These are phyloP conservation scores for Dynastes tityus DNA, from an alignment of 2,888 invertebrate species.

Conservation along the genomic window DNA sequence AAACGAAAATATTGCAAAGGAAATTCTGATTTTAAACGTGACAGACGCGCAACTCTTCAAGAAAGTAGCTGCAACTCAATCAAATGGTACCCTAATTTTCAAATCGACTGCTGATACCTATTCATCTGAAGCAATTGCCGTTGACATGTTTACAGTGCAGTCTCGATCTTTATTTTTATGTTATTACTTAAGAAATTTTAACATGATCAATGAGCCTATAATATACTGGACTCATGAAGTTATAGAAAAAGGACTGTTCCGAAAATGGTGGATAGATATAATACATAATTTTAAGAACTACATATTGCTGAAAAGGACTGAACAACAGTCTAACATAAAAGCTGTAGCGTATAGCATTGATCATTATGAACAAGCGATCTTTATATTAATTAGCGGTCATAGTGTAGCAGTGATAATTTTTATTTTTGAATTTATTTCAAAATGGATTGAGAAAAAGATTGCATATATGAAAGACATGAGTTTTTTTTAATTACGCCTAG, in stretches of 20 bases:
- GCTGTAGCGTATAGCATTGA: slow-evolving; percentile 33
- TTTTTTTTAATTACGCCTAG: not conserved
- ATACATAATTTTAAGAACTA: slow-evolving; percentile 48
- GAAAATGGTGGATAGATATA: slow-evolving; percentile 57
- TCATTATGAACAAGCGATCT: slow-evolving; percentile 57
- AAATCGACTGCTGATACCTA: slow-evolving; percentile 51
- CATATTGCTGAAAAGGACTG: slow-evolving; percentile 21
- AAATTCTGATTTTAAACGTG: slow-evolving; percentile 43
- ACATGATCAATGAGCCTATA: slow-evolving; percentile 52
- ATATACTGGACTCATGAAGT: slow-evolving; percentile 57
- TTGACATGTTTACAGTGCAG: slow-evolving; percentile 40
- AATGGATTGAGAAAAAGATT: slow-evolving; percentile 37
- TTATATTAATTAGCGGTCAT: slow-evolving; percentile 53
- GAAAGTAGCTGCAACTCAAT: slow-evolving; percentile 43
- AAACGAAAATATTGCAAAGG: slow-evolving; percentile 38
- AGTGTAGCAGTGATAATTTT: slow-evolving; percentile 47
- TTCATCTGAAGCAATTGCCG: slow-evolving; percentile 47
- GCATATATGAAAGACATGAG: slow-evolving; percentile 19
- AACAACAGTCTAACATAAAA: slow-evolving; percentile 4
- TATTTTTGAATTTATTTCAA: slow-evolving; percentile 52
- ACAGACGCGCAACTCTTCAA: slow-evolving; percentile 50
- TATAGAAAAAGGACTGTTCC: slow-evolving; percentile 56
- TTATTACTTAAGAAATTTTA: slow-evolving; percentile 54
- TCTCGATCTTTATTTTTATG: slow-evolving; percentile 53
- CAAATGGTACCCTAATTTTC: slow-evolving; percentile 49